Percentiles rank a stretch among this genome's conserved stretches.
These are phyloP conservation scores for Agrilus planipennis DNA, from an alignment of 1,140 invertebrate genomes.

Conservation along the genomic window DNA sequence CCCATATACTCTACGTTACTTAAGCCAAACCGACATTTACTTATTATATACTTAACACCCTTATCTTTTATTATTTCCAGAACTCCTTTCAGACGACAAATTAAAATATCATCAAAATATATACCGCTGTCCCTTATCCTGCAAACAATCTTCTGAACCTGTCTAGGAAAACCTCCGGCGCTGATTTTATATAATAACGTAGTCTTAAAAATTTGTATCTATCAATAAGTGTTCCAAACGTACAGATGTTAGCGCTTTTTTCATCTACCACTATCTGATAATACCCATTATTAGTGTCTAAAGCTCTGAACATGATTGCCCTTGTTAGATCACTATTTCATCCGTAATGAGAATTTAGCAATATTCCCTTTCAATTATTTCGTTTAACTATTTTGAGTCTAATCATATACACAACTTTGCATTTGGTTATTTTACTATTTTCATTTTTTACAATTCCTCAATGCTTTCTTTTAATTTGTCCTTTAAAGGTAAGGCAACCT, in stretches of 20 bases:
- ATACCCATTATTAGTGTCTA: too few species aligned
- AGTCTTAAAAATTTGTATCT: conserved; percentile 26
- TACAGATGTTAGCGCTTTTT: conserved; percentile 25
- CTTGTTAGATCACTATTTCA: too few species aligned
- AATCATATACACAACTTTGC: too few species aligned
- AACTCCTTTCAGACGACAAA: conserved; percentile 24
- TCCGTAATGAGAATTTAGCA: too few species aligned
- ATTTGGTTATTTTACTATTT: too few species aligned
- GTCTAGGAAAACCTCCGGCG: conserved; percentile 34
- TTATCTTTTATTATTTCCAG: conserved; percentile 14
- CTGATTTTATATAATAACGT: conserved; percentile 32
- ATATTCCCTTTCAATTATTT: too few species aligned
- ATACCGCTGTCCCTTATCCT: conserved; percentile 22
- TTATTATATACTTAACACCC: conserved; percentile 18
- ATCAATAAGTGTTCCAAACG: conserved; percentile 34
- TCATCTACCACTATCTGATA: too few species aligned
- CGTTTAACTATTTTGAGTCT: too few species aligned
- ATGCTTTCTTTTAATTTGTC: too few species aligned
- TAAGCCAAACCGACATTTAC: conserved; percentile 27
- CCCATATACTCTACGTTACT: conserved; percentile 26
- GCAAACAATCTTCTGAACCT: conserved; percentile 27
- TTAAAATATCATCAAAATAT: conserved; percentile 32
- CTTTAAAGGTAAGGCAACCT: too few species aligned
- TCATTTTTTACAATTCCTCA: too few species aligned
- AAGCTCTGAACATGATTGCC: too few species aligned